Base-by-base conservation (phyloP, 1,140 invertebrate genomes). In the Aphaenogaster rudis region DNA sequence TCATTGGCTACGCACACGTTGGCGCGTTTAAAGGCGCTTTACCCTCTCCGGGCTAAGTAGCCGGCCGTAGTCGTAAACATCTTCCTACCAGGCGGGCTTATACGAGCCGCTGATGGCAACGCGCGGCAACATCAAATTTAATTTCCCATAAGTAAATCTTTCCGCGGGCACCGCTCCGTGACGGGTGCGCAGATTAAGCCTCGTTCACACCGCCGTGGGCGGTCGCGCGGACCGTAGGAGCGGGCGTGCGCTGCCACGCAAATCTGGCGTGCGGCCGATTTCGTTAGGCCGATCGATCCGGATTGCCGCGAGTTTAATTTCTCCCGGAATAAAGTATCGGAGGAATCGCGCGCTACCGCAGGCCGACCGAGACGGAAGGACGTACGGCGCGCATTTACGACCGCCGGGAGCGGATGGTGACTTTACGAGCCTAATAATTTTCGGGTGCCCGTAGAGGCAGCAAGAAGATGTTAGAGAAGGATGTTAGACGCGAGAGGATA, bases 121-220 rank as follows among this genome's bases (percentile, higher is more conserved):
- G 88, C 64, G 64, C 64, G 64, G 89, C 93, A 90, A 90, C 93
- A 94, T 94, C 91, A 94, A 94, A 94, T 95, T 94, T 94, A 93
- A 94, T 95, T 94, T 94, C 91, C 88, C 91, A 92, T 93, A 91
- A 94, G 91, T 93, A 94, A 94, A 94, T 94, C 92, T 94, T 92
- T 92, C 84, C 89, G 87, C 92, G 89, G 72, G 64, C 88, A 90
- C 82, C 48, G 84, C 88, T 89, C 90, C 79, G 78, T 89, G 87
- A 90, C 90, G 86, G 66, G 66, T 69, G 85, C 67, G 59, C 77
- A 50, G 76, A 91, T 93, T 92, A 92, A 92, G 91, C 59, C 80
- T 52, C 91, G 87, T 90, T 92, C 91, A 92, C 89, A 90, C 88
- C 81, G 91, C 80, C 59, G 79, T 86, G 88, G 86, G 88, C 87